Evolutionary conservation across 92 coral and sea anemone species (phyloP), one percentile per base, ranked within the genome.

Genomic region (Actinostola sp.): DNA sequence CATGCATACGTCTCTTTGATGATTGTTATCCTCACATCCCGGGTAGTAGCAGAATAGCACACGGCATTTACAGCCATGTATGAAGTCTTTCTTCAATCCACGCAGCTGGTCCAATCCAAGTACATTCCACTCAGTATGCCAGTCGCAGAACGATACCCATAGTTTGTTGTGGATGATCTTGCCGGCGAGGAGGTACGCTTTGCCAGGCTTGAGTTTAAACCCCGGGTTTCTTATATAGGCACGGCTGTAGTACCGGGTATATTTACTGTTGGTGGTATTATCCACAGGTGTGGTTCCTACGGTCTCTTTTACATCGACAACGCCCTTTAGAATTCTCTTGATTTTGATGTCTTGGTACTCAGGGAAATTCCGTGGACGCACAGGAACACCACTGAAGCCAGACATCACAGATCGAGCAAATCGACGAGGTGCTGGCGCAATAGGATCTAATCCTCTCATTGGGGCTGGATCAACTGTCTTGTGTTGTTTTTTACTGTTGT

Each of bases 181-280:
- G 23, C 97, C 97, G 45, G 89, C 77, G 23, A 91, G 79, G 71
- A 91, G 61, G 48, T 91, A 91, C 36, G 87, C 73, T 23, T 64
- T 84, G 8, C 72, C 82, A 20, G 78, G 59, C 61, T 79, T 77
- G 6, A 91, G 82, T 0, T 80, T 38, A 12, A 83, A 53, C 0
- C 75, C 80, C 21, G 75, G 77, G 29, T 32, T 32, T 5, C 61
- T 33, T 26, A 64, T 30, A 36, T 75, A 75, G 21, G 49, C 71
- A 2, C 72, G 71, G 72, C 69, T 41, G 55, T 31, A 28, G 49
- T 75, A 75, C 34, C 73, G 31, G 36, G 54, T 67, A 45, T 45
- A 16, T 28, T 4, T 45, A 4, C n/a, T 8, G 8, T 32, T 63
- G 25, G 19, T 33, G 30, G 53, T 61, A 28, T 39, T 41, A 13